Evolutionary conservation across 2,797 vertebrate species (phyloP).

Genomic region (Sciaenops ocellatus): DNA sequence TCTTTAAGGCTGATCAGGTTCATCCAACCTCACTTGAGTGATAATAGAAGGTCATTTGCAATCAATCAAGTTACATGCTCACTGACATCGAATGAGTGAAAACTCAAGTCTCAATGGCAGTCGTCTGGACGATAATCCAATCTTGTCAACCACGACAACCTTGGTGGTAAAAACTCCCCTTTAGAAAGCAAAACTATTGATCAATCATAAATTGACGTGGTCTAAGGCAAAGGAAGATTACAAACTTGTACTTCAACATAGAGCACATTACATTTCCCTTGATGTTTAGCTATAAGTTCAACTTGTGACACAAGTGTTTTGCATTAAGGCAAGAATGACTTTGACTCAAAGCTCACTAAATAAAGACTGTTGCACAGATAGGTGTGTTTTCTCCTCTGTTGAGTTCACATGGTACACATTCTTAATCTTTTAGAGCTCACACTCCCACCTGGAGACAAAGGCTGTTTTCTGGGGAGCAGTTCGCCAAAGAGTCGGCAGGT

Average conservation of each 20-base stretch:
- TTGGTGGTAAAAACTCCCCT: background rate
- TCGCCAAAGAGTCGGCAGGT: no score
- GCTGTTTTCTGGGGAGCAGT: no score
- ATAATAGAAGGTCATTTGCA: constrained; percentile 32
- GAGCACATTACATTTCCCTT: no score
- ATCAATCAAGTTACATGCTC: constrained; percentile 23
- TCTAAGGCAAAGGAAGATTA: background rate
- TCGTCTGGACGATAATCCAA: background rate
- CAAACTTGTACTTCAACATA: background rate
- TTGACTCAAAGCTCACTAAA: no score
- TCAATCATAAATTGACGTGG: background rate
- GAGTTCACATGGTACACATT: background rate
- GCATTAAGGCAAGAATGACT: no score
- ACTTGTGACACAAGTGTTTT: no score
- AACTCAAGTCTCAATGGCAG: background rate
- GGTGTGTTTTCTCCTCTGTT: no score
- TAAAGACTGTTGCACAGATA: no score
- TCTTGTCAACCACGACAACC: background rate
- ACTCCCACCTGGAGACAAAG: no score
- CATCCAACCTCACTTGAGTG: constrained; percentile 18
- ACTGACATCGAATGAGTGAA: constrained; percentile 4
- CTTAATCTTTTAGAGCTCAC: background rate
- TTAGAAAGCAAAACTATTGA: background rate
- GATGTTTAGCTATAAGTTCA: no score
- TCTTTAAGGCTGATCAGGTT: constrained; percentile 11